Base-by-base conservation (phyloP, 2,113 vertebrate species). In the Crotalus viridis region DNA sequence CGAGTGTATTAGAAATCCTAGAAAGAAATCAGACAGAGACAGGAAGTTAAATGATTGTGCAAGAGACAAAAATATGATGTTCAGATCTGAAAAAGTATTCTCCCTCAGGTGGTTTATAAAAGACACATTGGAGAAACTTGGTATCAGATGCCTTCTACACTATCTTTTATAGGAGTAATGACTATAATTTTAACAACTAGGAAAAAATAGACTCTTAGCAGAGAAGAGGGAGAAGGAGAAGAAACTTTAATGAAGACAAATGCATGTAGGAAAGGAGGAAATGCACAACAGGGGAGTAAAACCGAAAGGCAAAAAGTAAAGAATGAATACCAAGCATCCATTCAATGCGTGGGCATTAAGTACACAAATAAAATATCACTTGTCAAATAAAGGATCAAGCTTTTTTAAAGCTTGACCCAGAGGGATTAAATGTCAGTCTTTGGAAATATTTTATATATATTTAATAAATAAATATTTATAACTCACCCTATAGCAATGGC, bases 61-160 rank as follows among this genome's bases (percentile, higher is more conserved):
- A 96, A 95, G 91, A 96, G 96, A 94, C 87, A 94, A 97, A 97
- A 97, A 94, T 94, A 94, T 2, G 51, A 93, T 90, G 48, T 94
- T 94, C 91, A 81, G 28, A 46, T 5, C 55, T 94, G 52, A 89
- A 64, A 88, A 96, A 93, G 6, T 95, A 93, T 94, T 97, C 91
- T 95, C 88, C 92, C 85, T 96, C 88, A 93, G 89, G 94, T 94
- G 69, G 87, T 94, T 95, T 96, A 92, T 94, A 95, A 96, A 93
- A 96, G 94, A 94, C 85, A 96, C 93, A 97, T 96, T 54, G 95
- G 57, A 96, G 87, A 93, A 94, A 96, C 90, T 89, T 64, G 56
- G 1, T 93, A 92, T 96, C 89, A 96, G 94, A 95, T 94, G 87
- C 48, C 24, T 93, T 94, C 88, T 93, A 93, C 52, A 90, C 61